Evolutionary conservation across 2,888 invertebrate genomes (phyloP).

Genomic region (Mythimna lalbum): DNA sequence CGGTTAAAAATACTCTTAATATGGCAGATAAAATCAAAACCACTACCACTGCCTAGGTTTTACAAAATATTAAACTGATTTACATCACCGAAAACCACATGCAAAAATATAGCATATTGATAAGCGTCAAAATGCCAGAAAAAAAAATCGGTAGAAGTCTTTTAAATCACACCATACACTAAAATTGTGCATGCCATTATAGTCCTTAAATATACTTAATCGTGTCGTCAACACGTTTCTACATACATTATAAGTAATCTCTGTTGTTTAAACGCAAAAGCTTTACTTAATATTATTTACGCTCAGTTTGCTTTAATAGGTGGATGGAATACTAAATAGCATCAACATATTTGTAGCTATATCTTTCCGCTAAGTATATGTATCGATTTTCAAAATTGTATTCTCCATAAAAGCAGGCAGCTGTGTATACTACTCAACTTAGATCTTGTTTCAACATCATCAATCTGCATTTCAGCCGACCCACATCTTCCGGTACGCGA

Average conservation of each 20-base stretch:
- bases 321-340: conserved; percentile 24
- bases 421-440: neutral
- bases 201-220: conserved; percentile 59
- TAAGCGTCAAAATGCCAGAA: neutral
- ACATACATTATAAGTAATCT: conserved; percentile 57
- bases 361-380: neutral
- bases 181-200: conserved; percentile 47
- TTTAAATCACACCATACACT: conserved; percentile 34
- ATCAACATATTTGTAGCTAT: neutral
- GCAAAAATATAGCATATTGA: neutral
- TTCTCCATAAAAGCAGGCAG: too few relatives aligned
- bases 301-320: conserved; percentile 32
- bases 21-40: too few relatives aligned
- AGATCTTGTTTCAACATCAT: neutral
- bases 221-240: conserved; percentile 53
- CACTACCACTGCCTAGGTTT: too few relatives aligned
- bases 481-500: neutral
- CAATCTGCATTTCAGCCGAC: neutral
- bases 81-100: neutral
- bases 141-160: neutral
- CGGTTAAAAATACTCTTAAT: too few relatives aligned
- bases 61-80: too few relatives aligned
- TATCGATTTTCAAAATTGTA: neutral
- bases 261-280: conserved; percentile 42
- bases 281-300: conserved; percentile 49